Conservation (phyloP, 1,140 invertebrate species). For the Cepaea nemoralis region DNA sequence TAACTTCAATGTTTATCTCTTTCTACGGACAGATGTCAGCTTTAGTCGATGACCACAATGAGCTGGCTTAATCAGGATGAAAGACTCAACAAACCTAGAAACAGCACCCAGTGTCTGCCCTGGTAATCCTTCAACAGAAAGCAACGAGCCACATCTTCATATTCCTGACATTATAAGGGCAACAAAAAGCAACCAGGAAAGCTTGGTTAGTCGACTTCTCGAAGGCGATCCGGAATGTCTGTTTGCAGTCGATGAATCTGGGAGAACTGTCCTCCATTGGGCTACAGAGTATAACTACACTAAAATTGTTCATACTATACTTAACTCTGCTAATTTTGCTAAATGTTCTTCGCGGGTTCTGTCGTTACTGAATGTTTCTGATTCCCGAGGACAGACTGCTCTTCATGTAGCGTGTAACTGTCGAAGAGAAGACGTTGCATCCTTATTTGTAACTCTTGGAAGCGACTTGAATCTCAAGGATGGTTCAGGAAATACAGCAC, state of each 20-base stretch:
- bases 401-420: constrained; percentile 63
- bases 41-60: background rate
- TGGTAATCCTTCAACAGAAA: too few species aligned
- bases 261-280: constrained; percentile 63
- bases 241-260: constrained; percentile 47
- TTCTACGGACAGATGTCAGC: too few species aligned
- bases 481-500: constrained; percentile 55
- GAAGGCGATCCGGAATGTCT: constrained; percentile 42
- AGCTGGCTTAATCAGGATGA: background rate
- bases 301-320: constrained; percentile 50
- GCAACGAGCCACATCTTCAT: background rate
- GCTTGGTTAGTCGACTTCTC: constrained; percentile 51
- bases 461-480: constrained; percentile 55
- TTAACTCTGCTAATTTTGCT: background rate
- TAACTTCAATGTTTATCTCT: too few species aligned
- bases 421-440: constrained; percentile 56
- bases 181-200: constrained; percentile 57
- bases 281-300: constrained; percentile 62
- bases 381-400: constrained; percentile 61
- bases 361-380: constrained; percentile 51
- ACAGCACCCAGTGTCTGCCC: background rate
- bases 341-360: background rate
- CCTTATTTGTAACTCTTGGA: constrained; percentile 54
- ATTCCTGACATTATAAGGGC: constrained; percentile 51
- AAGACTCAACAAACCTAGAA: background rate